A percentile compares a stretch with the other conserved stretches of the same genome.
Evolutionary conservation across 2,113 vertebrate genomes (phyloP).

Genomic region (Sakesphorus luctuosus): DNA sequence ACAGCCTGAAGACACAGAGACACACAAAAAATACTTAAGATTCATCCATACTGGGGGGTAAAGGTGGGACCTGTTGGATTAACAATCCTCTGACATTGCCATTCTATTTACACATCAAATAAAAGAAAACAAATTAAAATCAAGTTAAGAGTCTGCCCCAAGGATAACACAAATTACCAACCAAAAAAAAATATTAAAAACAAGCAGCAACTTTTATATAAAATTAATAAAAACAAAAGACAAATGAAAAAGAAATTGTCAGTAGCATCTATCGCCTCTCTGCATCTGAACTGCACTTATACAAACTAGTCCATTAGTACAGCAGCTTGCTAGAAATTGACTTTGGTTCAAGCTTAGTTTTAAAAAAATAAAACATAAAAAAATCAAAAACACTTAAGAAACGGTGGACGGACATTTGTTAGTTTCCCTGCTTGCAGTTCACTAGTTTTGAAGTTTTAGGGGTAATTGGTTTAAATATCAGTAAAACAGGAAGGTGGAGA

Average conservation of each 20-base stretch:
- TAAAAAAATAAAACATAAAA: conserved; percentile 77
- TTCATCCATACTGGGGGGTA: conserved; percentile 39
- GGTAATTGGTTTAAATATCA: conserved; percentile 65
- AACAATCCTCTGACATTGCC: conserved; percentile 70
- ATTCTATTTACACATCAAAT: conserved; percentile 74
- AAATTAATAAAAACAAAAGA: conserved; percentile 81
- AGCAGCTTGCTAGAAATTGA: conserved; percentile 97
- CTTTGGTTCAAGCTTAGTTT: conserved; percentile 99
- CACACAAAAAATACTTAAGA: conserved; percentile 31
- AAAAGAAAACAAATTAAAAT: conserved; percentile 68
- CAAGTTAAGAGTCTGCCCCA: conserved; percentile 80
- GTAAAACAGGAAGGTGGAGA: conserved; percentile 65
- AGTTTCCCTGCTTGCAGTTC: conserved; percentile 82
- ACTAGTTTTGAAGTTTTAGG: conserved; percentile 73
- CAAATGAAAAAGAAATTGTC: conserved; percentile 84
- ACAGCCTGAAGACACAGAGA: conserved; percentile 53
- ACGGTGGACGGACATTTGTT: conserved; percentile 88
- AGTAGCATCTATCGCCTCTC: conserved; percentile 90
- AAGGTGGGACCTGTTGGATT: conserved; percentile 59
- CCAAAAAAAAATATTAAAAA: conserved; percentile 74
- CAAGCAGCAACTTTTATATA: conserved; percentile 86
- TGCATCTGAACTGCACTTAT: conserved; percentile 84
- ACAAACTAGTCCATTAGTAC: conserved; percentile 92
- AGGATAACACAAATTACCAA: conserved; percentile 79
- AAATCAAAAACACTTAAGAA: conserved; percentile 76